These are phyloP conservation scores for Pristionchus maxplancki DNA, from an alignment of 2,888 invertebrate genomes.

Conservation along the genomic window DNA sequence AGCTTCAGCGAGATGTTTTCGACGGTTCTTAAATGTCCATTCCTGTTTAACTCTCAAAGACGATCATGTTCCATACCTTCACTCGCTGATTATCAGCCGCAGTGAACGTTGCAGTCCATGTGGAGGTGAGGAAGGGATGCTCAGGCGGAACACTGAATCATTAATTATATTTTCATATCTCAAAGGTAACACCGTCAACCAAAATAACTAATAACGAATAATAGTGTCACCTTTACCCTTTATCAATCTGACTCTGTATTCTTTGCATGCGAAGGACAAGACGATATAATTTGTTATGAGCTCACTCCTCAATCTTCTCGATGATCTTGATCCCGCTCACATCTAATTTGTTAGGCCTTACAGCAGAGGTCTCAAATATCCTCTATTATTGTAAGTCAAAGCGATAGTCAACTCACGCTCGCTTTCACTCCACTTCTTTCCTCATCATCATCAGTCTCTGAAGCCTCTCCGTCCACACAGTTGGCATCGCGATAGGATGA, in stretches of 20 bases:
- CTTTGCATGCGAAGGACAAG: too few relatives aligned
- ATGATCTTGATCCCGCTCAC: constrained; percentile 6
- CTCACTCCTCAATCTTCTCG: constrained; percentile 30
- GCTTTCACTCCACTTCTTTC: background rate
- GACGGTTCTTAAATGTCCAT: background rate
- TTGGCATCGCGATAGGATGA: background rate
- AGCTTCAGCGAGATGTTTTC: constrained; percentile 4
- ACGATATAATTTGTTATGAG: too few relatives aligned
- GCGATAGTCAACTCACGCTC: background rate
- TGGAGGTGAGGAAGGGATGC: background rate
- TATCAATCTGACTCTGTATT: too few relatives aligned
- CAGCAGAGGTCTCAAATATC: background rate
- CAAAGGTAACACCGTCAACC: background rate
- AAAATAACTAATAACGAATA: too few relatives aligned
- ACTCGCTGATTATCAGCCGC: constrained; percentile 11
- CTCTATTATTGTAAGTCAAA: background rate
- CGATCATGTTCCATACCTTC: background rate
- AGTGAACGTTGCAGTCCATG: background rate
- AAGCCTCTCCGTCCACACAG: constrained; percentile 24
- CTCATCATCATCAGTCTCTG: constrained; percentile 5
- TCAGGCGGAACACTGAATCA: background rate
- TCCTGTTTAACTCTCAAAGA: too few relatives aligned
- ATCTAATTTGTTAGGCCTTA: background rate
- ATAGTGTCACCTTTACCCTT: too few relatives aligned
- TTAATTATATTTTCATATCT: background rate